These are phyloP conservation scores for Otolemur crassicaudatus DNA, from an alignment of 2,797 vertebrate genomes.

Conservation along the genomic window DNA sequence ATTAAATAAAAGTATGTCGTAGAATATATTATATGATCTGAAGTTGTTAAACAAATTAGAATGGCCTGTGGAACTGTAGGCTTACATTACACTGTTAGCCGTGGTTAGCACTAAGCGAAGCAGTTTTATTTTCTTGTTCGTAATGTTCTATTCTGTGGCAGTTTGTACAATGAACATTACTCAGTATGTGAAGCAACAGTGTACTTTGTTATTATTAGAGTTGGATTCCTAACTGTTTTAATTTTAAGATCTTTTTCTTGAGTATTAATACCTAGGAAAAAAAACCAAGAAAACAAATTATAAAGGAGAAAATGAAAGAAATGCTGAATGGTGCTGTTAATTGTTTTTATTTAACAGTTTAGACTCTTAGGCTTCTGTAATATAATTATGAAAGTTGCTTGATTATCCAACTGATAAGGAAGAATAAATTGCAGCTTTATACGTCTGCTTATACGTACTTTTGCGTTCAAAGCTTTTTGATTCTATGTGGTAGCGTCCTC, in stretches of 20 bases:
- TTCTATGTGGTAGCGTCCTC: constrained; percentile 30
- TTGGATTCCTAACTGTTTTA: constrained; percentile 24
- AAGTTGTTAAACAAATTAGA: constrained; percentile 28
- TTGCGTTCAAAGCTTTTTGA: constrained; percentile 6
- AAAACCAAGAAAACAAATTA: neutral
- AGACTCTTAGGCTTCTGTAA: constrained; percentile 10
- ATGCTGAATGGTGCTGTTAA: neutral
- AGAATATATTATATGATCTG: neutral
- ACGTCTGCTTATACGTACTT: neutral
- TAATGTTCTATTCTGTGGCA: constrained; percentile 23
- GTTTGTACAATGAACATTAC: constrained; percentile 19
- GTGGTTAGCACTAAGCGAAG: constrained; percentile 7
- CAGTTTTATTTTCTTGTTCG: constrained; percentile 23
- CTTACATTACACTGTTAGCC: neutral
- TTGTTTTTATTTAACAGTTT: constrained; percentile 47
- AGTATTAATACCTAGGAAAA: neutral
- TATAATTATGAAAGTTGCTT: constrained; percentile 34
- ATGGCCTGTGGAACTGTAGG: neutral
- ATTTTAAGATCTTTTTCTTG: constrained; percentile 40
- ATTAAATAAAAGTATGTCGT: constrained; percentile 4
- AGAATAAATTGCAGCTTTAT: neutral
- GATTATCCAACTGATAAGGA: constrained; percentile 19
- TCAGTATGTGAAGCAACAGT: constrained; percentile 42
- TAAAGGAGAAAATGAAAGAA: constrained; percentile 9
- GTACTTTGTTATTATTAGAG: neutral